phyloP scores from a whole-genome alignment of 2,888 invertebrate species.

The Heliconius sara region DNA sequence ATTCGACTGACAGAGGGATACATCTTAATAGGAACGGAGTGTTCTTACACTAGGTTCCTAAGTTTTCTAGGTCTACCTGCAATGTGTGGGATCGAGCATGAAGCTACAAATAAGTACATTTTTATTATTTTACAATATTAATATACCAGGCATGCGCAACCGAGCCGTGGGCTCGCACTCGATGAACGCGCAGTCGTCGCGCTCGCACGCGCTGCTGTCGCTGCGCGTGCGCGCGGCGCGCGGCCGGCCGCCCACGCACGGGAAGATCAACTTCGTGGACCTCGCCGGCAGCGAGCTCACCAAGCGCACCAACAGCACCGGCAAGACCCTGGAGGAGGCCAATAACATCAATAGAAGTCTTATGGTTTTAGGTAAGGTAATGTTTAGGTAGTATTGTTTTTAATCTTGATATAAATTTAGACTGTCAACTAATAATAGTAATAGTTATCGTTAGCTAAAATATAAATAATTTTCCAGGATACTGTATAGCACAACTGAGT shows the following conservation, averaged over 20 bases:
- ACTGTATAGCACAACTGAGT: slow-evolving; percentile 96
- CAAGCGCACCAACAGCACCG: slow-evolving; percentile 94
- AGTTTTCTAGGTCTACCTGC: no score
- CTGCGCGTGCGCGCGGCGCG: slow-evolving; percentile 95
- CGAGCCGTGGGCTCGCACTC: slow-evolving; percentile 94
- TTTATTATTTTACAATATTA: no score
- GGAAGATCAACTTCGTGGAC: slow-evolving; percentile 98
- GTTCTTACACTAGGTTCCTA: no score
- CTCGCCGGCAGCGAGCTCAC: slow-evolving; percentile 98
- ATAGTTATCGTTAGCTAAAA: no score
- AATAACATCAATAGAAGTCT: slow-evolving; percentile 98
- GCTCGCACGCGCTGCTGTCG: slow-evolving; percentile 96
- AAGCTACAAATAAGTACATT: no score
- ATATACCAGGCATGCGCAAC: slow-evolving; percentile 91
- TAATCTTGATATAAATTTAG: no score
- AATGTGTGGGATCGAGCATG: no score
- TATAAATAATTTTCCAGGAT: slow-evolving; percentile 83
- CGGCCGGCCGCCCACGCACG: slow-evolving; percentile 94
- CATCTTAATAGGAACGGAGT: no score
- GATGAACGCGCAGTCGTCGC: slow-evolving; percentile 96
- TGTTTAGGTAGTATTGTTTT: background rate
- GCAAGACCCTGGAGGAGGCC: slow-evolving; percentile 95
- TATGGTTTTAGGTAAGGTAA: slow-evolving; percentile 91
- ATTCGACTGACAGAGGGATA: no score
- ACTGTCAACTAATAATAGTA: no score